phyloP scores from a whole-genome alignment of 2,113 vertebrate genomes.

The Spilogale gracilis region DNA sequence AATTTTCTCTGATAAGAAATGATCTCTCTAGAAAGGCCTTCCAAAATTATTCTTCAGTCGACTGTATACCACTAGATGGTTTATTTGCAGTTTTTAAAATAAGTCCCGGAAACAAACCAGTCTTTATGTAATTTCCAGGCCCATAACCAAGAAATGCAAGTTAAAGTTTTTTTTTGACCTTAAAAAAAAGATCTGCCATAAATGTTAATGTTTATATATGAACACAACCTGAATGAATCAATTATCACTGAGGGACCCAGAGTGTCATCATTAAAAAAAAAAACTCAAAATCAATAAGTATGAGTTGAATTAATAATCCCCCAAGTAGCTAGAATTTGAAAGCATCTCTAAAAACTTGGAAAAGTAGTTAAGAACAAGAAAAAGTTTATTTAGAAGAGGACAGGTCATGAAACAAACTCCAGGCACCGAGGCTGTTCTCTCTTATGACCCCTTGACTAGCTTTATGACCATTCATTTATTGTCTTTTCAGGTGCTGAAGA shows the following conservation, averaged over 20 bases:
- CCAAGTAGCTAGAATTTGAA: background rate
- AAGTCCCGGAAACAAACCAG: background rate
- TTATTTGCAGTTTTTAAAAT: background rate
- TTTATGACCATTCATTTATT: background rate
- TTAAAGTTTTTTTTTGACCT: background rate
- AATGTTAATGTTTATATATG: background rate
- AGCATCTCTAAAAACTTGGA: background rate
- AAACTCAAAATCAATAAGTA: background rate
- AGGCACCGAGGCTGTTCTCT: no score
- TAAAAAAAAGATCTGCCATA: background rate
- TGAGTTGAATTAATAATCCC: background rate
- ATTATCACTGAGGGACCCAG: background rate
- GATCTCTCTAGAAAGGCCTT: background rate
- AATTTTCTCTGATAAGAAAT: background rate
- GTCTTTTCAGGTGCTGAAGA: background rate
- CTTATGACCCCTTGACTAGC: background rate
- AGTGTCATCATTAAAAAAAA: background rate
- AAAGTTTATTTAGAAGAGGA: background rate
- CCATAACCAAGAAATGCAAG: slow-evolving; percentile 23
- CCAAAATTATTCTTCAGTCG: background rate
- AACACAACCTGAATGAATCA: background rate
- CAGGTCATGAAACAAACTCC: background rate
- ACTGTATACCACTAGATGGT: background rate
- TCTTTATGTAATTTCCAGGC: background rate
- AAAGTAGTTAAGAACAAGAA: background rate